phyloP scores from a whole-genome alignment of 2,113 vertebrate species.

The Rhabdomys dilectus region DNA sequence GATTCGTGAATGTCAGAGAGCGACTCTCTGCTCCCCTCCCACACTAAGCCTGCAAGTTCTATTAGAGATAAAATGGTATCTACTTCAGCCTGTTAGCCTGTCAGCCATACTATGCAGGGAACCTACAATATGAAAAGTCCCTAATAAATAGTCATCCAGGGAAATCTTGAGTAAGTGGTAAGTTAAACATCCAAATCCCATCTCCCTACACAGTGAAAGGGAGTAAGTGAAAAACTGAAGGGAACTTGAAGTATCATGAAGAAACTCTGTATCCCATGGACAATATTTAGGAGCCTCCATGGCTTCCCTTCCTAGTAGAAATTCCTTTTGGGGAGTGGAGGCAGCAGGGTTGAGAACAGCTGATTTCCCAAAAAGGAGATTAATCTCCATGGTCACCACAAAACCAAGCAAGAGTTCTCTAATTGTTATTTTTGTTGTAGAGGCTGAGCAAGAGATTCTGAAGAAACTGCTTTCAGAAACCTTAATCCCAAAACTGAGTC shows the following conservation, averaged over 20 bases:
- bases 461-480: slow-evolving; percentile 35
- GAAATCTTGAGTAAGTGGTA: not conserved
- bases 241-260: no score
- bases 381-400: slow-evolving; percentile 64
- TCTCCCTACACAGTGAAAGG: not conserved
- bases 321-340: not conserved
- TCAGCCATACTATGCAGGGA: fast-evolving
- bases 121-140: not conserved
- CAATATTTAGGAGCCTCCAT: not conserved
- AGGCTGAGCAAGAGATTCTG: slow-evolving; percentile 23
- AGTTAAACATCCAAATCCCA: not conserved
- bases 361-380: slow-evolving; percentile 30
- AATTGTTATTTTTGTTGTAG: not conserved
- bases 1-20: no score
- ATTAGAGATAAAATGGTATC: no score
- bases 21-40: no score
- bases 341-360: not conserved
- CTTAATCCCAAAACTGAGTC: not conserved
- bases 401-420: not conserved
- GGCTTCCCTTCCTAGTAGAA: not conserved
- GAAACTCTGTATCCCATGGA: fast-evolving
- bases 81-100: not conserved
- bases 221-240: not conserved
- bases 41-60: no score
- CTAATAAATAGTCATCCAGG: not conserved